Percentiles rank a stretch among this genome's conserved stretches.
These are phyloP conservation scores for Montipora capricornis DNA, from an alignment of 64 coral and sea anemone species.

Conservation along the genomic window DNA sequence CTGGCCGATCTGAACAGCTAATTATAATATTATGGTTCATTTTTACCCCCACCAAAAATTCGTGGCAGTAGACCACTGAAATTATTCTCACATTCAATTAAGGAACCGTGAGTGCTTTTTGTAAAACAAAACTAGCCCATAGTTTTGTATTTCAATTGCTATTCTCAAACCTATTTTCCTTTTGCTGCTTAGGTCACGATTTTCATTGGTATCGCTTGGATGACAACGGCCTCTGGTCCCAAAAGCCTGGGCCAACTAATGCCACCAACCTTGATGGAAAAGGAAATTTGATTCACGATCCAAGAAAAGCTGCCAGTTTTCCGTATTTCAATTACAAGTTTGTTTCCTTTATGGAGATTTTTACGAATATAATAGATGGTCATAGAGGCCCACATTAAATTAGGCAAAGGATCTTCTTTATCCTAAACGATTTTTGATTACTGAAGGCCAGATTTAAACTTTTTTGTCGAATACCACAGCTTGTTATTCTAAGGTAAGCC, in stretches of 20 bases:
- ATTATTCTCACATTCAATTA: background rate
- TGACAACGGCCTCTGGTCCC: background rate
- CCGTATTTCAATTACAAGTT: conserved; percentile 9
- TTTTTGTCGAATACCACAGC: background rate
- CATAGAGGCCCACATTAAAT: background rate
- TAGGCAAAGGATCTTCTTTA: background rate
- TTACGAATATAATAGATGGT: conserved; percentile 34
- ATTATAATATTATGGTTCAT: background rate
- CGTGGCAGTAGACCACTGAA: background rate
- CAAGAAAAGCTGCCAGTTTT: conserved; percentile 3
- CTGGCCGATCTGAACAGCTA: too few relatives aligned
- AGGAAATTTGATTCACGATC: background rate
- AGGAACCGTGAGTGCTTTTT: background rate
- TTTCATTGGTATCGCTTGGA: conserved; percentile 46
- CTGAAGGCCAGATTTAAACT: background rate
- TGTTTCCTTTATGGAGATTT: conserved; percentile 39
- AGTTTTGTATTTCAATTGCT: background rate
- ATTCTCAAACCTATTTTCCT: background rate
- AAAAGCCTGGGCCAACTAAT: background rate
- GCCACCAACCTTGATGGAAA: background rate
- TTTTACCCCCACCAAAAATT: background rate
- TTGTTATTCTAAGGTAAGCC: background rate
- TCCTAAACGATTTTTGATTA: background rate
- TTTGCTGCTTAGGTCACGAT: background rate
- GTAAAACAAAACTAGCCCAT: background rate